Conservation (phyloP, 1,140 invertebrate species). For the Drosophila rufa region DNA sequence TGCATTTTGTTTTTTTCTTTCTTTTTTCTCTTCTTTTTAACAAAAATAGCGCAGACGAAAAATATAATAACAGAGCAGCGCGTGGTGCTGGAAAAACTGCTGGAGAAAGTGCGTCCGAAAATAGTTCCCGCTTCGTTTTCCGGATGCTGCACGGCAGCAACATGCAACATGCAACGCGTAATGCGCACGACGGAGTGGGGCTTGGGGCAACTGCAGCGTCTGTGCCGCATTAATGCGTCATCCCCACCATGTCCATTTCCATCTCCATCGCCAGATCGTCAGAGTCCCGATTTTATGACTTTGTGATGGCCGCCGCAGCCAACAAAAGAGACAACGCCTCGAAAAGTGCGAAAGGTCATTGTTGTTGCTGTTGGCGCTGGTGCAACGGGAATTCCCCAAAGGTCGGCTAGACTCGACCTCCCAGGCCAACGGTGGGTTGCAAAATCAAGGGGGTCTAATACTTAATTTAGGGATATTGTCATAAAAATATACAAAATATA, state of each 20-base stretch:
- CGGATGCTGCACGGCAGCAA: slow-evolving; percentile 29
- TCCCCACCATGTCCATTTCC: slow-evolving; percentile 34
- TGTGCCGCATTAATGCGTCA: slow-evolving; percentile 73
- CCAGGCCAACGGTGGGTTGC: neutral
- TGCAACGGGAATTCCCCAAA: slow-evolving; percentile 20
- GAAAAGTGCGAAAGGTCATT: slow-evolving; percentile 56
- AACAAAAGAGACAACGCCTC: slow-evolving; percentile 55
- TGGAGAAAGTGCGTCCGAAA: slow-evolving; percentile 47
- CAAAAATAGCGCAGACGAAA: slow-evolving; percentile 71
- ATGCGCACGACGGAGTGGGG: neutral
- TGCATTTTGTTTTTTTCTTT: slow-evolving; percentile 48
- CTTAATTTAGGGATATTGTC: neutral
- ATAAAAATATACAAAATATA: neutral
- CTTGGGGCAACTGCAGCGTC: slow-evolving; percentile 44
- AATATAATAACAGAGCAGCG: slow-evolving; percentile 62
- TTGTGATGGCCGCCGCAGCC: slow-evolving; percentile 4
- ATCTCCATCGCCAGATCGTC: slow-evolving; percentile 15
- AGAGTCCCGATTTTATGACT: slow-evolving; percentile 7
- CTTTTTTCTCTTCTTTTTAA: slow-evolving; percentile 35
- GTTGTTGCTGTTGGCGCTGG: slow-evolving; percentile 18
- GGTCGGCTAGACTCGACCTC: slow-evolving; percentile 20
- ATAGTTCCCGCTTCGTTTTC: slow-evolving; percentile 48
- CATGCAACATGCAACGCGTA: slow-evolving; percentile 21
- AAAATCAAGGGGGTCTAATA: neutral
- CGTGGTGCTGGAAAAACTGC: slow-evolving; percentile 21